Percentiles rank a stretch among this genome's conserved stretches.
These are phyloP conservation scores for Hippocampus mohnikei DNA, from an alignment of 2,113 vertebrate genomes.

Conservation along the genomic window DNA sequence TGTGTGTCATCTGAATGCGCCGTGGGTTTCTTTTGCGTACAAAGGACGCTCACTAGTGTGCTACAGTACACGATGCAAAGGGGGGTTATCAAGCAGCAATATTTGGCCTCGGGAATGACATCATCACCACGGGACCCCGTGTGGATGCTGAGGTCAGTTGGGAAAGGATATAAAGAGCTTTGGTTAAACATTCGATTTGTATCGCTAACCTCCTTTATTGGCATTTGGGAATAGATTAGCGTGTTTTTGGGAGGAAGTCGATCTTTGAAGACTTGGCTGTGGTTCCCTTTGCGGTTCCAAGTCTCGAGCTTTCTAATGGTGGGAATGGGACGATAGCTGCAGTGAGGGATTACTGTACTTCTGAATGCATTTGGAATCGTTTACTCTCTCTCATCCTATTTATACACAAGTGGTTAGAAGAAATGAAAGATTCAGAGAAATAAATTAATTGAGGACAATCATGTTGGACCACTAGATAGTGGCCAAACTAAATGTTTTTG, in stretches of 20 bases:
- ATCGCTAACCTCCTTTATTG: conserved; percentile 65
- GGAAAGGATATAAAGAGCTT: conserved; percentile 74
- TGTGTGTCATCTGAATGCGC: conserved; percentile 26
- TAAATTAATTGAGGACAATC: background rate
- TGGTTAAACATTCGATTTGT: conserved; percentile 76
- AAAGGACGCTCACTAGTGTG: background rate
- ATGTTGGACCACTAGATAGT: too few relatives aligned
- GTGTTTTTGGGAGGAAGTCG: conserved; percentile 57
- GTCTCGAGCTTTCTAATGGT: conserved; percentile 49
- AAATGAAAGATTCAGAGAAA: background rate
- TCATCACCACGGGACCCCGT: conserved; percentile 62
- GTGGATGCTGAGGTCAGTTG: conserved; percentile 76
- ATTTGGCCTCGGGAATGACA: conserved; percentile 68
- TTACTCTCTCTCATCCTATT: background rate
- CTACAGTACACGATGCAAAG: conserved; percentile 55
- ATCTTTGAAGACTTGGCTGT: conserved; percentile 56
- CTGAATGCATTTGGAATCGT: conserved; percentile 28
- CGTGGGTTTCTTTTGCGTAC: conserved; percentile 4
- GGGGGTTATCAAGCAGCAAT: conserved; percentile 65
- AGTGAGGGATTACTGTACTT: conserved; percentile 27
- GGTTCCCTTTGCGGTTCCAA: conserved; percentile 30
- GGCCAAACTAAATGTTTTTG: too few relatives aligned
- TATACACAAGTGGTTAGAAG: background rate
- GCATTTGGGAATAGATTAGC: conserved; percentile 53
- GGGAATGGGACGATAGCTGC: conserved; percentile 40